phyloP scores from a whole-genome alignment of 2,797 vertebrate species.

The Betta splendens region DNA sequence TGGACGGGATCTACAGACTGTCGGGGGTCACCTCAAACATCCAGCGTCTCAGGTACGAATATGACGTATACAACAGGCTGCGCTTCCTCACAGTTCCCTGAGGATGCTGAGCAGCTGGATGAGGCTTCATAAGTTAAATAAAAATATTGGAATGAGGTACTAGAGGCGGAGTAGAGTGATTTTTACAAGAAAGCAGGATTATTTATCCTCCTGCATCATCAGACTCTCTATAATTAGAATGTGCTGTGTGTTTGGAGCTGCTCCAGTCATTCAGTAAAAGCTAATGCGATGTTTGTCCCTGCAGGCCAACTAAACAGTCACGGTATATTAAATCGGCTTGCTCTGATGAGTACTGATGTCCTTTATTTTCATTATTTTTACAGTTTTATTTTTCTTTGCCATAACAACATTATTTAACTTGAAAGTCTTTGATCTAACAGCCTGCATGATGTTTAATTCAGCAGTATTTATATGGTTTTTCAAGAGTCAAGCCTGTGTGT shows the following conservation, averaged over 20 bases:
- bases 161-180: neutral
- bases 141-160: neutral
- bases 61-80: neutral
- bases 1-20: slow-evolving; percentile 97
- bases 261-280: neutral
- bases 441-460: slow-evolving; percentile 17
- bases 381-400: no score
- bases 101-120: neutral
- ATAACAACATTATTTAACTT: neutral
- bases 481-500: slow-evolving; percentile 60
- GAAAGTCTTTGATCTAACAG: slow-evolving; percentile 11
- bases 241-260: neutral
- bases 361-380: neutral
- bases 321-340: slow-evolving; percentile 3
- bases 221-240: neutral
- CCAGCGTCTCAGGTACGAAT: slow-evolving; percentile 91
- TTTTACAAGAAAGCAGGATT: neutral
- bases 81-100: neutral
- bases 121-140: neutral
- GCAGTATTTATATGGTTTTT: slow-evolving; percentile 20
- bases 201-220: neutral
- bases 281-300: neutral
- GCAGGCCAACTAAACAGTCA: neutral
- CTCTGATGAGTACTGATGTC: neutral
- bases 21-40: slow-evolving; percentile 98